Evolutionary conservation across 2,113 vertebrate genomes (phyloP).

Genomic region (Neolamprologus cancellatus): DNA sequence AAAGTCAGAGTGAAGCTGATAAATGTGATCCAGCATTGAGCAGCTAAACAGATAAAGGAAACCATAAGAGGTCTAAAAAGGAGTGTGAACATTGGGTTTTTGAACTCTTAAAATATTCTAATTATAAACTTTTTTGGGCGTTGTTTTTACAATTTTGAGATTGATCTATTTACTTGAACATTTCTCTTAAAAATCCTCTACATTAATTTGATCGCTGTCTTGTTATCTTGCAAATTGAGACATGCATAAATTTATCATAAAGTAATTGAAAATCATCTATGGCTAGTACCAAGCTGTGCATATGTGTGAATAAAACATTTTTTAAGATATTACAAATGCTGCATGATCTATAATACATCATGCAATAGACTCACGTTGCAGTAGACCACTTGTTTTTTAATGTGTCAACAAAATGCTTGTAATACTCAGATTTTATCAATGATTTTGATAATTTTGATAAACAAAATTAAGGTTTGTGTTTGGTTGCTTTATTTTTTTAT

Average conservation of each 20-base stretch:
- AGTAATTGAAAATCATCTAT: background rate
- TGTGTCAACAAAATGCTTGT: background rate
- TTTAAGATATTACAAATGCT: background rate
- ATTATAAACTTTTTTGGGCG: fast-evolving
- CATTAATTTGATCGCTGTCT: background rate
- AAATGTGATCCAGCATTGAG: background rate
- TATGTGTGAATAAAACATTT: background rate
- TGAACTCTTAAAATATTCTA: background rate
- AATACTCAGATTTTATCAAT: background rate
- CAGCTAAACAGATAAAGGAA: background rate
- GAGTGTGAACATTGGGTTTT: background rate
- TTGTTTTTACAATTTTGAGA: background rate
- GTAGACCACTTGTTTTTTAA: background rate
- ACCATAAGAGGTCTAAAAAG: background rate
- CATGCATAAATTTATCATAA: background rate
- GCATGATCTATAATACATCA: background rate
- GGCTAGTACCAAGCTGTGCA: background rate
- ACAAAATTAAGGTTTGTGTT: background rate
- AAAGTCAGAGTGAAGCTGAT: background rate
- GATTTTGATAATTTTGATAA: background rate
- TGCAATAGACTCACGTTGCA: background rate
- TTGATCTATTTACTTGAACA: background rate
- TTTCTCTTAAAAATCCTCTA: background rate
- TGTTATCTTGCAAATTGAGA: background rate
- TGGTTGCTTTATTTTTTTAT: background rate